These are phyloP conservation scores for Athetis lepigone DNA, from an alignment of 2,888 invertebrate genomes.

Conservation along the genomic window DNA sequence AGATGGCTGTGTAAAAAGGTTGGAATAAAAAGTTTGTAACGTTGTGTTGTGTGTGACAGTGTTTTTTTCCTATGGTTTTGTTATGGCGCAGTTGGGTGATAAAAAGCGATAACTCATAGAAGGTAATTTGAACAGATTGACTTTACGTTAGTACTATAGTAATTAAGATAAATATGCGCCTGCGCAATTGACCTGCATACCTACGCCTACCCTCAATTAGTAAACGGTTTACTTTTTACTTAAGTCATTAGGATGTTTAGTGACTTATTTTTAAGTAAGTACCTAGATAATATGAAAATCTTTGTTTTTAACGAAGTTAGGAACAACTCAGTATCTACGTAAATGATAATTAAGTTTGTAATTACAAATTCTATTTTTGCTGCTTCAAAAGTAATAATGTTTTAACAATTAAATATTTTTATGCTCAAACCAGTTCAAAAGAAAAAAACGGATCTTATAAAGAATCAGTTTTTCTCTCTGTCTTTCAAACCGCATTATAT, in stretches of 20 bases:
- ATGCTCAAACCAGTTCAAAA: too few relatives aligned
- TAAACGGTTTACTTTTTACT: conserved; percentile 24
- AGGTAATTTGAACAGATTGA: conserved; percentile 57
- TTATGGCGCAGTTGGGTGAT: conserved; percentile 54
- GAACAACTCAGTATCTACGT: too few relatives aligned
- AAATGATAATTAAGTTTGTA: too few relatives aligned
- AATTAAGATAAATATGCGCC: conserved; percentile 55
- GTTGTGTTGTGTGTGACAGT: conserved; percentile 34
- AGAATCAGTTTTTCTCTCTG: too few relatives aligned
- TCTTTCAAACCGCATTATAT: too few relatives aligned
- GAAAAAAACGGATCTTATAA: too few relatives aligned
- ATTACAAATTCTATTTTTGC: too few relatives aligned
- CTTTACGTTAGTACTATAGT: conserved; percentile 51
- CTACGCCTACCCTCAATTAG: conserved; percentile 42
- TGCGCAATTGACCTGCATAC: conserved; percentile 55
- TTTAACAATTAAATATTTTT: too few relatives aligned
- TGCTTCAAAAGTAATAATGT: too few relatives aligned
- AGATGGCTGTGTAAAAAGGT: conserved; percentile 43
- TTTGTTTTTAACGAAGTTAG: not conserved
- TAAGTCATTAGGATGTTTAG: conserved; percentile 21
- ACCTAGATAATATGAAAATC: not conserved
- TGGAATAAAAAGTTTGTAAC: conserved; percentile 3
- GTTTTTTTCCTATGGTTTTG: conserved; percentile 47
- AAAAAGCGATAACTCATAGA: conserved; percentile 55
- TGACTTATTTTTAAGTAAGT: conserved; percentile 1